Base-by-base conservation (phyloP, 2,797 vertebrate genomes). In the Mastacembelus armatus region DNA sequence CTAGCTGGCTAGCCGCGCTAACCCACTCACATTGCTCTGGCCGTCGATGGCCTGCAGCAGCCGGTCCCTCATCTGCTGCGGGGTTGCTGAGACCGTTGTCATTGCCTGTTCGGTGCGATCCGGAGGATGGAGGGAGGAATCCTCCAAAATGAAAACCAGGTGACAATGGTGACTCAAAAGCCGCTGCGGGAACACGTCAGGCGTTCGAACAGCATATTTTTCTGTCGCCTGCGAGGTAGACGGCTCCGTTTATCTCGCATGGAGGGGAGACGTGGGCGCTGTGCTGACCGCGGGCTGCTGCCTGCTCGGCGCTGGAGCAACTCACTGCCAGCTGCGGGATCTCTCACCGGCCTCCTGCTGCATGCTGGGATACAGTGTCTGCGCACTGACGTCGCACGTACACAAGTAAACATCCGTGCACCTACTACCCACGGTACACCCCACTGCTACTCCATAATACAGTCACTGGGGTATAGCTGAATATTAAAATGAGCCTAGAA, bases 1-100 rank as follows among this genome's bases (percentile, higher is more conserved):
- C 15, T 56, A 63, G 82, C 79, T 19, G 10, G 52, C 26, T 86
- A 89, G 84, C 80, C 78, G 40, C 30, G 71, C 40, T 89, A 84
- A 81, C 74, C 44, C 30, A 95, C 97, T 96, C 93, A 98, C 97
- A 94, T 98, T 98, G 94, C 96, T 98, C 77, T 96, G 95, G 92
- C 94, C 93, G 94, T 98, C 96, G 94, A 98, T 94, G 96, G 96
- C 96, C 96, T 96, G 95, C 94, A 98, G 96, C 96, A 98, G 97
- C 96, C 96, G 96, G 95, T 98, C 97, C 96, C 94, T 98, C 94
- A 98, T 97, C 96, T 97, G 96, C 97, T 96, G 96, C 96, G 97
- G 96, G 93, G 96, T 96, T 92, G 95, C 95, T 88, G 96, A 94
- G 95, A 95, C 96, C 96, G 96, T 95, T 96, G 96, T 98, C 97